Evolutionary conservation across 2,113 vertebrate species (phyloP), one percentile per base, ranked within the genome.

Genomic region (Dasyurus viverrinus): DNA sequence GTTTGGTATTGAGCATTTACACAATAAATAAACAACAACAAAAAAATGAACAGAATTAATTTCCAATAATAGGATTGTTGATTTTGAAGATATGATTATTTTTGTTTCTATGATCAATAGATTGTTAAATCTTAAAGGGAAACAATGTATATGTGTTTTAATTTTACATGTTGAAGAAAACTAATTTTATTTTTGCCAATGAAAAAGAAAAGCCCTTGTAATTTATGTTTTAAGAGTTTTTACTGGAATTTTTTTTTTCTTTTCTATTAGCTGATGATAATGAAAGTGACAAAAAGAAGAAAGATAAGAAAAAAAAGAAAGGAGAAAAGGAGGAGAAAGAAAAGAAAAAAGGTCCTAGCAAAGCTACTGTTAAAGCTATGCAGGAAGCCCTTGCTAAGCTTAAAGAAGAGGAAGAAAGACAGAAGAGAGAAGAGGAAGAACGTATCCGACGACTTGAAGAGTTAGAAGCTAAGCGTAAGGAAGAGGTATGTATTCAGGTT

Each of bases 301-400:
- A 99, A 98, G 99, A 99, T 53, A 99, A 99, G 98, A 99, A 99
- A 97, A 99, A 99, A 98, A 99, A 99, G 97, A 99, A 99, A 98
- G 99, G 99, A 98, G 99, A 99, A 98, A 98, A 97, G 16, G 99
- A 99, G 94, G 98, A 99, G 95, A 98, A 99, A 96, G 99, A 99
- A 97, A 99, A 99, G 98, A 99, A 99, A 96, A 99, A 99, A 95
- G 99, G 99, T 48, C 99, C 99, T 54, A 99, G 99, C 97, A 99
- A 99, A 98, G 99, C 99, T 57, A 99, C 99, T 0, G 99, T 99
- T 89, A 99, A 99, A 98, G 99, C 99, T 97, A 99, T 99, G 99
- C 99, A 99, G 96, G 99, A 99, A 98, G 99, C 99, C 11, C 98
- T 99, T 97, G 99, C 99, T 97, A 99, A 98, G 97, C 99, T 99